Percentiles rank a stretch among this genome's conserved stretches.
Conservation (phyloP, 2,113 vertebrate genomes). For the Solea solea region DNA sequence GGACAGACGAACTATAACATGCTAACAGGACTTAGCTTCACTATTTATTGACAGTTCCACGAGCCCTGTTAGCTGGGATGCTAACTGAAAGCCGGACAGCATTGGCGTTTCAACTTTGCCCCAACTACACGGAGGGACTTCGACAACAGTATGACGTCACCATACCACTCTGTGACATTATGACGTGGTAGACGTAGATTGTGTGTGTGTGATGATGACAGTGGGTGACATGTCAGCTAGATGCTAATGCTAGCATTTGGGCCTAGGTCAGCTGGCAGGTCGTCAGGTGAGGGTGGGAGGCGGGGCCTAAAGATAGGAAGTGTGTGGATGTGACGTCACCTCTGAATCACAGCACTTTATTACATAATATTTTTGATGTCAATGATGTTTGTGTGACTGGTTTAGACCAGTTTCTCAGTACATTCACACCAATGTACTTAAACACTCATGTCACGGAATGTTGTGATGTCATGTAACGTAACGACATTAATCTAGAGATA, state of each 20-base stretch:
- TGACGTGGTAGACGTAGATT: background rate
- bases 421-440: too few relatives aligned
- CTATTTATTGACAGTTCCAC: too few relatives aligned
- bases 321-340: background rate
- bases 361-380: too few relatives aligned
- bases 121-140: background rate
- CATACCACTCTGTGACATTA: rapidly evolving
- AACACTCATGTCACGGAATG: too few relatives aligned
- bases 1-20: slow-evolving; percentile 28
- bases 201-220: too few relatives aligned
- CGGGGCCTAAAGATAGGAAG: background rate
- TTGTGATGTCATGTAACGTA: too few relatives aligned
- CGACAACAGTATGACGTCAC: slow-evolving; percentile 15
- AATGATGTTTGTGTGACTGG: too few relatives aligned
- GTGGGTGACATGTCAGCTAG: background rate
- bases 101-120: background rate
- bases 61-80: background rate
- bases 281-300: background rate
- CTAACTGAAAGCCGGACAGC: background rate
- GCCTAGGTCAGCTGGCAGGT: slow-evolving; percentile 43
- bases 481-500: too few relatives aligned
- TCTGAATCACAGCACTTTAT: too few relatives aligned
- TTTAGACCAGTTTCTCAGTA: too few relatives aligned
- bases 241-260: slow-evolving; percentile 51
- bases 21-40: background rate